A percentile compares a stretch with the other conserved stretches of the same genome.
Evolutionary conservation across 2,797 vertebrate genomes (phyloP).

Genomic region (Malacoraja senta): DNA sequence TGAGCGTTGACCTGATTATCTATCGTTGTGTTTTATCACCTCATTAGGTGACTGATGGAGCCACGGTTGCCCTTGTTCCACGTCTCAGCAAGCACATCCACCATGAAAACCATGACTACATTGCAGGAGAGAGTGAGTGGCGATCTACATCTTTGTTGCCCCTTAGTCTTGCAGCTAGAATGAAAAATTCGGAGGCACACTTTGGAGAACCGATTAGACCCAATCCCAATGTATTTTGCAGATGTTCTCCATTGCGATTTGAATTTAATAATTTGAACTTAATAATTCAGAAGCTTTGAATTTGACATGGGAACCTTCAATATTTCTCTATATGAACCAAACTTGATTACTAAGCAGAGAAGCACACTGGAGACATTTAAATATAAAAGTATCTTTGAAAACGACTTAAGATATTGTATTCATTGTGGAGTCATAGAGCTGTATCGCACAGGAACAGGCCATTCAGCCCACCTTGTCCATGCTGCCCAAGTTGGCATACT

Average conservation of each 20-base stretch:
- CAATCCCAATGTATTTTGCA: neutral
- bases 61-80: slow-evolving; percentile 85
- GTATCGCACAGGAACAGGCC: too few relatives aligned
- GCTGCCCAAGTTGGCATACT: too few relatives aligned
- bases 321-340: neutral
- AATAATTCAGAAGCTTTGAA: neutral
- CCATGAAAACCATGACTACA: slow-evolving; percentile 88
- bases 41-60: slow-evolving; percentile 82
- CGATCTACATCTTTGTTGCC: neutral
- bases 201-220: neutral
- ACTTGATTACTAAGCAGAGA: neutral
- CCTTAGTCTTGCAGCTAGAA: neutral
- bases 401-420: too few relatives aligned
- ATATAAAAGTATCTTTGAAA: neutral
- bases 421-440: too few relatives aligned
- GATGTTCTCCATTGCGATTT: neutral
- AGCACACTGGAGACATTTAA: neutral
- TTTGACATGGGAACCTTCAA: neutral
- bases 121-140: slow-evolving; percentile 90
- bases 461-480: too few relatives aligned
- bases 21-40: neutral
- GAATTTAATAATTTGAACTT: neutral
- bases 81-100: slow-evolving; percentile 87
- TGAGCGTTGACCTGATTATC: neutral
- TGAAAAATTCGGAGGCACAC: neutral